Percentiles rank a stretch among this genome's conserved stretches.
Evolutionary conservation across 2,888 invertebrate species (phyloP).

Genomic region (Patella pellucida): DNA sequence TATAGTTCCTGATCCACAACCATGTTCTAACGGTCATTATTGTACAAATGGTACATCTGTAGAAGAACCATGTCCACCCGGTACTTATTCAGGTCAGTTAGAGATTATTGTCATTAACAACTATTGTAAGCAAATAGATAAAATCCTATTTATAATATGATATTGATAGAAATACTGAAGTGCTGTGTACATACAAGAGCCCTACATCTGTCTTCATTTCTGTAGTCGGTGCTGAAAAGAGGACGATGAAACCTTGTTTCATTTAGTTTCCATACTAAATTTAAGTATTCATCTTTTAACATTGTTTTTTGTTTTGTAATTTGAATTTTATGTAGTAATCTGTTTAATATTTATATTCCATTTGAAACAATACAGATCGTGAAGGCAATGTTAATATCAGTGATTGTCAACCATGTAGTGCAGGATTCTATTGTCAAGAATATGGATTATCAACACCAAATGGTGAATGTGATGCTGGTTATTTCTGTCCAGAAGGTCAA

Average conservation of each 20-base stretch:
- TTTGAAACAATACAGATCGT: slow-evolving; percentile 43
- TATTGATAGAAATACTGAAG: no score
- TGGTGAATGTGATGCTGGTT: slow-evolving; percentile 61
- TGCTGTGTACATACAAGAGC: no score
- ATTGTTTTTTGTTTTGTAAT: no score
- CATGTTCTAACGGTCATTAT: slow-evolving; percentile 60
- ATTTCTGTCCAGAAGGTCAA: slow-evolving; percentile 67
- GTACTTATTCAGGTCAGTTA: slow-evolving; percentile 61
- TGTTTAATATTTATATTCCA: background rate
- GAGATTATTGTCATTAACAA: no score
- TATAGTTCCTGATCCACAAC: slow-evolving; percentile 44
- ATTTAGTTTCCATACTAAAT: no score
- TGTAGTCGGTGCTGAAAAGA: no score
- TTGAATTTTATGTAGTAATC: background rate
- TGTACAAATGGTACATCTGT: slow-evolving; percentile 60
- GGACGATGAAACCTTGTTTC: no score
- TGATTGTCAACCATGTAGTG: slow-evolving; percentile 63
- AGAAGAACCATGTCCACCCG: slow-evolving; percentile 58
- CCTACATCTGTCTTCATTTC: no score
- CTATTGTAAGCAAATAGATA: no score
- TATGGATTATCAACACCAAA: slow-evolving; percentile 58
- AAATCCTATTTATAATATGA: no score
- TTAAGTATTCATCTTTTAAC: no score
- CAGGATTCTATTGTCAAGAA: slow-evolving; percentile 64
- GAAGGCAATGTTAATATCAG: slow-evolving; percentile 52